Evolutionary conservation across 2,113 vertebrate genomes (phyloP).

Genomic region (Dromaius novaehollandiae): DNA sequence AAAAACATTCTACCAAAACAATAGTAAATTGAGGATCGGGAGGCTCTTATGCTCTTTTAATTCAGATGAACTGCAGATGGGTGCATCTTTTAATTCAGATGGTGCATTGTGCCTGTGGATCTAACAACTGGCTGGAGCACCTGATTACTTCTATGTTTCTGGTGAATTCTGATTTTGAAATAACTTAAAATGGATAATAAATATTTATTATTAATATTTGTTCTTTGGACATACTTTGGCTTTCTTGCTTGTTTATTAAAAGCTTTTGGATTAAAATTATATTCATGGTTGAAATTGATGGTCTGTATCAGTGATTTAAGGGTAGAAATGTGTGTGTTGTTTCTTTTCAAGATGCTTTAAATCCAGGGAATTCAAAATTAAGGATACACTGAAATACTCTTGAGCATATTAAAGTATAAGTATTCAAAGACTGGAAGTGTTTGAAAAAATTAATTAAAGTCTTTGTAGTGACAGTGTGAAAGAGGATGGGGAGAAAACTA

Average conservation of each 20-base stretch:
- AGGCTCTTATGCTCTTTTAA: background rate
- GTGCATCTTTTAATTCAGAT: rapidly evolving
- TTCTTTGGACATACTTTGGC: background rate
- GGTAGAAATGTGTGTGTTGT: background rate
- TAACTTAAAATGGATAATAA: background rate
- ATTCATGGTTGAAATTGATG: background rate
- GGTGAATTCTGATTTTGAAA: background rate
- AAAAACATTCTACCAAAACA: background rate
- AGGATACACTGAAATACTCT: background rate
- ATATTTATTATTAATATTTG: background rate
- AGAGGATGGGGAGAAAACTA: background rate
- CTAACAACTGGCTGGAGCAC: background rate
- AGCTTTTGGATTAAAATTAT: background rate
- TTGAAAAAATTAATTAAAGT: background rate
- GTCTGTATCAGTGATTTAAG: background rate
- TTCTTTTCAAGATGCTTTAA: background rate
- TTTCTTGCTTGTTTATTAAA: background rate
- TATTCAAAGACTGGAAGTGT: background rate
- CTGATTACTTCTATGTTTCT: background rate
- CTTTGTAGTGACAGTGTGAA: background rate
- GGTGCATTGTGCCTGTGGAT: rapidly evolving
- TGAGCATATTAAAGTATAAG: background rate
- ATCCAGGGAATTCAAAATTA: background rate
- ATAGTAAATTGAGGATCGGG: rapidly evolving
- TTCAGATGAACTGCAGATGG: no score